These are phyloP conservation scores for Andrena dorsata DNA, from an alignment of 2,888 invertebrate genomes.

Conservation along the genomic window DNA sequence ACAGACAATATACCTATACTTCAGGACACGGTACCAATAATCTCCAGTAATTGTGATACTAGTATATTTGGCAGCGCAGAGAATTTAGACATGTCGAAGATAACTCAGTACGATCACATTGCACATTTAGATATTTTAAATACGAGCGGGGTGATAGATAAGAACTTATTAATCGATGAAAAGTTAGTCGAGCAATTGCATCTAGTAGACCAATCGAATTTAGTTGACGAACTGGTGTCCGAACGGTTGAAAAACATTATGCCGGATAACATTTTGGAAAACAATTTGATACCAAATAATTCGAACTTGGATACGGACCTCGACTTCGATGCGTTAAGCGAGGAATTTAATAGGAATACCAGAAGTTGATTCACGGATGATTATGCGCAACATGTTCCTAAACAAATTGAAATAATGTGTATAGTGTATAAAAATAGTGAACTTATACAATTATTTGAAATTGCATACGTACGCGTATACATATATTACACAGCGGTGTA, in stretches of 20 bases:
- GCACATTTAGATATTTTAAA: conserved; percentile 81
- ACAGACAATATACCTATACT: conserved; percentile 74
- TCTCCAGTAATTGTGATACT: conserved; percentile 76
- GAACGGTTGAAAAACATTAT: conserved; percentile 82
- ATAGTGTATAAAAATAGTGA: conserved; percentile 63
- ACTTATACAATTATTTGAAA: conserved; percentile 40
- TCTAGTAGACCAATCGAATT: conserved; percentile 80
- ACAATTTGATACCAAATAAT: conserved; percentile 78
- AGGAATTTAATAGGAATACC: conserved; percentile 82
- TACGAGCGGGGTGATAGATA: conserved; percentile 78
- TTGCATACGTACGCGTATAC: conserved; percentile 53
- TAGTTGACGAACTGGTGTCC: conserved; percentile 81
- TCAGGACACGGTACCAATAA: conserved; percentile 79
- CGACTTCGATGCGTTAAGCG: conserved; percentile 82
- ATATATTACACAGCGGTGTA: conserved; percentile 53
- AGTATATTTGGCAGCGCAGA: conserved; percentile 80
- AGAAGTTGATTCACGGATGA: conserved; percentile 79
- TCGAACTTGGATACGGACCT: conserved; percentile 80
- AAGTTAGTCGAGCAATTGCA: conserved; percentile 82
- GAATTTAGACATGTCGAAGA: conserved; percentile 79
- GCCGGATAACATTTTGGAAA: conserved; percentile 81
- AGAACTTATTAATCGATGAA: conserved; percentile 81
- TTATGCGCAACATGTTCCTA: conserved; percentile 53
- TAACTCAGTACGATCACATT: conserved; percentile 80
- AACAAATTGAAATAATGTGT: conserved; percentile 53